phyloP scores from a whole-genome alignment of 2,888 invertebrate species.

The Charanyca ferruginea region DNA sequence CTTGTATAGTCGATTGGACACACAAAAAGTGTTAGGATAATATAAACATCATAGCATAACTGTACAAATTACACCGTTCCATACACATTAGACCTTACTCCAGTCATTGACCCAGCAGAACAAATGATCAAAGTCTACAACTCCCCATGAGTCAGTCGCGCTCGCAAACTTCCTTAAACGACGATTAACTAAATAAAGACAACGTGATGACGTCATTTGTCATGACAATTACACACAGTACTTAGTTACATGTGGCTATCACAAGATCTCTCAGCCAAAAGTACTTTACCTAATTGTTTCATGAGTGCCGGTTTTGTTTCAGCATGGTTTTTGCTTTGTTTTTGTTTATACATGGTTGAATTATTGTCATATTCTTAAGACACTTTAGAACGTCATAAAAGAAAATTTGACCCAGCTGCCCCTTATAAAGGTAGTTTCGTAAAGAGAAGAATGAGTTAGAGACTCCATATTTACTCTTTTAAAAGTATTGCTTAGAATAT shows the following conservation, averaged over 20 bases:
- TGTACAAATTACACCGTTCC: slow-evolving; percentile 18
- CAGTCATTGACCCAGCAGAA: slow-evolving; percentile 50
- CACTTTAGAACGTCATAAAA: too few species aligned
- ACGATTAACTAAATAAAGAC: slow-evolving; percentile 58
- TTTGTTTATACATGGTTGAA: neutral
- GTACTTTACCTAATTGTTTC: slow-evolving; percentile 33
- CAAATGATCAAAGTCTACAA: slow-evolving; percentile 11
- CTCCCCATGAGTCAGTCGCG: slow-evolving; percentile 42
- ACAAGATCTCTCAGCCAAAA: slow-evolving; percentile 40
- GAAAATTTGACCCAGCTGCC: too few species aligned
- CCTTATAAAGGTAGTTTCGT: too few species aligned
- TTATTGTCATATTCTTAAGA: too few species aligned
- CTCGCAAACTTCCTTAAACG: slow-evolving; percentile 54
- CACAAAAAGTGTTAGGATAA: neutral
- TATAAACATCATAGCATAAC: slow-evolving; percentile 17
- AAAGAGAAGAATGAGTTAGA: too few species aligned
- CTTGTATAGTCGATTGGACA: neutral
- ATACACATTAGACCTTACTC: slow-evolving; percentile 4
- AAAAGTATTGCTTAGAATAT: too few species aligned
- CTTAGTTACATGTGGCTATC: slow-evolving; percentile 40
- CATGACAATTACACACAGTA: slow-evolving; percentile 35
- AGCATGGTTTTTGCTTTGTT: neutral
- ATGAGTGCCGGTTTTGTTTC: slow-evolving; percentile 12
- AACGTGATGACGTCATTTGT: slow-evolving; percentile 55
- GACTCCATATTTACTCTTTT: too few species aligned